Percentiles rank a stretch among this genome's conserved stretches.
Conservation (phyloP, 2,113 vertebrate genomes). For the Lampris megalopsis region DNA sequence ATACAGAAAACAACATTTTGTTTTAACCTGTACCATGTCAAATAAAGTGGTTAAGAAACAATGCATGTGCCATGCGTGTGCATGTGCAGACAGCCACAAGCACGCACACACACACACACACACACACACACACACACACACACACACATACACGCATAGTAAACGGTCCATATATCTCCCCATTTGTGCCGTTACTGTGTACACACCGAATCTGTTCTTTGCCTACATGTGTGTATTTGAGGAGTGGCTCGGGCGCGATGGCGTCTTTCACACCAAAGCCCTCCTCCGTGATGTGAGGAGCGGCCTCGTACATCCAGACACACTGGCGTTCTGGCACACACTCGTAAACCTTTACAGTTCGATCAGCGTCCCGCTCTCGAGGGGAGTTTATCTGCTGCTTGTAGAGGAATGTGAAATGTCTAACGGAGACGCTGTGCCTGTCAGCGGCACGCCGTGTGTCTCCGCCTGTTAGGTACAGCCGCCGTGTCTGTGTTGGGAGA, state of each 20-base stretch:
- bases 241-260: slow-evolving; percentile 65
- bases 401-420: slow-evolving; percentile 57
- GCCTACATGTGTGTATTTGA: slow-evolving; percentile 65
- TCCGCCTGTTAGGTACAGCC: slow-evolving; percentile 7
- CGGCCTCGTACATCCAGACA: slow-evolving; percentile 16
- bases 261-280: slow-evolving; percentile 71
- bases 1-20: too few relatives aligned
- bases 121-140: not conserved
- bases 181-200: slow-evolving; percentile 29
- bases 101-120: not conserved
- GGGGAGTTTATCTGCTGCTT: slow-evolving; percentile 53
- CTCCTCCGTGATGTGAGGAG: slow-evolving; percentile 50
- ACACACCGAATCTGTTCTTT: slow-evolving; percentile 47
- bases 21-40: too few relatives aligned
- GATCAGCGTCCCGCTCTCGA: slow-evolving; percentile 60
- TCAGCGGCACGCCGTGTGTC: slow-evolving; percentile 27
- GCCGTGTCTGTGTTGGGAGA: slow-evolving; percentile 14
- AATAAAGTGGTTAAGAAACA: too few relatives aligned
- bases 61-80: too few relatives aligned
- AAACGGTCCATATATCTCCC: slow-evolving; percentile 24
- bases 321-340: not conserved
- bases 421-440: slow-evolving; percentile 37
- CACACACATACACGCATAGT: slow-evolving; percentile 11
- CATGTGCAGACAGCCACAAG: too few relatives aligned
- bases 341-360: slow-evolving; percentile 54